A percentile compares a stretch with the other conserved stretches of the same genome.
Conservation (phyloP, 1,140 invertebrate genomes). For the Lordiphosa mommai region DNA sequence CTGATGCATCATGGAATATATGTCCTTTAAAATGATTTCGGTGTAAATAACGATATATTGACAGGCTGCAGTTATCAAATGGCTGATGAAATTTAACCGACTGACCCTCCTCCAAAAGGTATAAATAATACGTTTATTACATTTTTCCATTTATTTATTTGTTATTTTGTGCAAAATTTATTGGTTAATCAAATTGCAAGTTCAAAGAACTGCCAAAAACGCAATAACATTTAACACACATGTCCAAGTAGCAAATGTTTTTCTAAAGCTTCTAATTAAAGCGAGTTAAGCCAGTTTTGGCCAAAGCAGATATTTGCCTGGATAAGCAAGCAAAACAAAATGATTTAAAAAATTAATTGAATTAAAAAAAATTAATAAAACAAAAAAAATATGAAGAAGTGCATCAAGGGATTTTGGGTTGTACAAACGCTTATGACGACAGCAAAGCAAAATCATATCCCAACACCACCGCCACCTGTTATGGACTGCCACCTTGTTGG, state of each 20-base stretch:
- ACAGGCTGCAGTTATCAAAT: too few species aligned
- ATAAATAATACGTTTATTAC: too few species aligned
- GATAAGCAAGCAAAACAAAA: constrained; percentile 26
- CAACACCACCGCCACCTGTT: constrained; percentile 1
- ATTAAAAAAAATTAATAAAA: constrained; percentile 5
- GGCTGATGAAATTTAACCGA: too few species aligned
- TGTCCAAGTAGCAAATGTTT: constrained; percentile 31
- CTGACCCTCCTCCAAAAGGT: too few species aligned
- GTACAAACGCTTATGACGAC: neutral
- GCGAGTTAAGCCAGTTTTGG: constrained; percentile 52
- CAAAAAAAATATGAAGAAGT: too few species aligned
- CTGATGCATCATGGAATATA: too few species aligned
- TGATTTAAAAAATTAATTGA: constrained; percentile 26
- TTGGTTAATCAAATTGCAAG: constrained; percentile 17
- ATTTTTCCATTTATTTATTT: neutral
- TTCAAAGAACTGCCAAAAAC: constrained; percentile 26
- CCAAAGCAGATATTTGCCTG: constrained; percentile 14
- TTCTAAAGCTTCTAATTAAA: constrained; percentile 60
- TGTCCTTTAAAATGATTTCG: too few species aligned
- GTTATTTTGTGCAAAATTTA: neutral
- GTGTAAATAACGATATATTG: too few species aligned
- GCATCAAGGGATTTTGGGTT: too few species aligned
- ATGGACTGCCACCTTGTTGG: constrained; percentile 1
- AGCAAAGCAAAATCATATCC: neutral
- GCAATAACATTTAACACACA: constrained; percentile 37